Base-by-base conservation (phyloP, 2,113 vertebrate genomes). In the Trachemys scripta region DNA sequence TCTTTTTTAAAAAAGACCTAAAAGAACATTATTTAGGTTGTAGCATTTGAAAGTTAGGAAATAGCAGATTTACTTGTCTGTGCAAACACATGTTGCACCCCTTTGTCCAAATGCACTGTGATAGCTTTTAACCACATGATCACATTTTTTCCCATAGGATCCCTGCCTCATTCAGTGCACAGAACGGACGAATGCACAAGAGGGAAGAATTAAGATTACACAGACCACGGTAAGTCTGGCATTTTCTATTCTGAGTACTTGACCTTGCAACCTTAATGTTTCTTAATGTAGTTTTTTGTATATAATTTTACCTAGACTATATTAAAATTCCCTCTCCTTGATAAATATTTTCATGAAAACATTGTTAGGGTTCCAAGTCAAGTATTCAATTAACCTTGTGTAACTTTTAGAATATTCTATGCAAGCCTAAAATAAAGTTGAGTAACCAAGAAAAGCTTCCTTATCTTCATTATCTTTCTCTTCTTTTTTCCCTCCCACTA, bases 371-470 rank as follows among this genome's bases (percentile, higher is more conserved):
- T 13, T 95, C 4, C 1, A 2, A 80, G 93, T 94, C 80, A 92
- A 94, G 83, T 96, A 93, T 89, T 95, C 92, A 95, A 85, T 76
- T 78, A 89, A 80, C 53, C n/a, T 95, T 87, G 69, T 38, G 5
- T 25, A 95, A 90, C 54, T 90, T 94, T 96, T 96, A 94, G 94
- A 89, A 96, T 91, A 90, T 95, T 87, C 56, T 88, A 45, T 88
- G 54, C 87, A 80, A 95, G 47, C 27, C 89, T 72, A 59, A 90
- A 57, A 90, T 8, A 69, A 93, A 92, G 6, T 5, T 94, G 69
- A 88, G 85, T 94, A 92, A 89, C 78, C 50, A 93, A 89, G 42
- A 22, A 22, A 76, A 96, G 75, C 27, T 75, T 76, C 24, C 47
- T 47, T 35, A 90, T 90, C 87, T 93, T 76, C 80, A 57, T 57